A percentile compares a stretch with the other conserved stretches of the same genome.
phyloP scores from a whole-genome alignment of 2,113 vertebrate genomes.

The Muscicapa adusta region DNA sequence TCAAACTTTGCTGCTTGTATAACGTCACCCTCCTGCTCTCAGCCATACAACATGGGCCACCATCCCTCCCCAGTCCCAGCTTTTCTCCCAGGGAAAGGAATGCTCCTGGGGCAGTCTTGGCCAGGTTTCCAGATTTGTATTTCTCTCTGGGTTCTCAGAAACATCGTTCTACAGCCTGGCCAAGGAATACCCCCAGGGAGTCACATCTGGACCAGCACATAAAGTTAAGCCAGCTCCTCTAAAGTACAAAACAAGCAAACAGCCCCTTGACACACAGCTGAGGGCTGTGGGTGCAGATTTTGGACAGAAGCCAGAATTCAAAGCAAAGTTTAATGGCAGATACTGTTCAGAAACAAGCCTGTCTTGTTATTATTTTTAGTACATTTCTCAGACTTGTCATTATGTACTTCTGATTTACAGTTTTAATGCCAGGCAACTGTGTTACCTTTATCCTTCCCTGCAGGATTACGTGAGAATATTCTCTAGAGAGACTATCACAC shows the following conservation, averaged over 20 bases:
- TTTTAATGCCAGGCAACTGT: constrained; percentile 31
- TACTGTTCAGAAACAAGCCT: constrained; percentile 1
- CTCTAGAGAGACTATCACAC: constrained; percentile 25
- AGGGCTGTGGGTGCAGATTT: background rate
- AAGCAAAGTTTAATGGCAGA: background rate
- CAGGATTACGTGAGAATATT: constrained; percentile 39
- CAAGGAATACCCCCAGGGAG: background rate
- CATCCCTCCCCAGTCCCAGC: background rate
- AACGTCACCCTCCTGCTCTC: background rate
- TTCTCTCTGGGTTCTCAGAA: background rate
- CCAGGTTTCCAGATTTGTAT: background rate
- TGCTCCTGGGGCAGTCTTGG: background rate
- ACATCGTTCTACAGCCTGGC: background rate
- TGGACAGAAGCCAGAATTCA: background rate
- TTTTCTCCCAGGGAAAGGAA: background rate
- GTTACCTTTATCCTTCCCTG: constrained; percentile 30
- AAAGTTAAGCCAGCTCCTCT: background rate
- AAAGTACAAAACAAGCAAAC: background rate
- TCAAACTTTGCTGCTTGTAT: background rate
- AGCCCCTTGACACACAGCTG: background rate
- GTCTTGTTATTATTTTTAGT: constrained; percentile 46
- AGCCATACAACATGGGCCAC: rapidly evolving
- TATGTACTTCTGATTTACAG: constrained; percentile 39
- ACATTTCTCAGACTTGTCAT: background rate
- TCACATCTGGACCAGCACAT: background rate